Conservation (phyloP, 2,797 vertebrate genomes). For the Aldrovandia affinis region DNA sequence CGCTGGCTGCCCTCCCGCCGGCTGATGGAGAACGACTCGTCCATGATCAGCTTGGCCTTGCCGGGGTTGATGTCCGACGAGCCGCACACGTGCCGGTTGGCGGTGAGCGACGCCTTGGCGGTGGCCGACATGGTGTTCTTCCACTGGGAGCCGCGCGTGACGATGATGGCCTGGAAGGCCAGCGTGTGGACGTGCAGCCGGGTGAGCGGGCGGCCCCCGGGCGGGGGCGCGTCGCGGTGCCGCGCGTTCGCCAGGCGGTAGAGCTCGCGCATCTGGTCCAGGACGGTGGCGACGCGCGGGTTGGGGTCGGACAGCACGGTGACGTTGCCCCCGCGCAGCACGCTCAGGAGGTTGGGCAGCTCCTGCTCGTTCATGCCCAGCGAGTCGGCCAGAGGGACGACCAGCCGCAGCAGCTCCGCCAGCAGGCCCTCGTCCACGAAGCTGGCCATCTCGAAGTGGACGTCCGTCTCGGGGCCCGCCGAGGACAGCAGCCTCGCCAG, state of each 20-base stretch:
- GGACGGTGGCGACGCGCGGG: slow-evolving; percentile 81
- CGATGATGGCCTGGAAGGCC: slow-evolving; percentile 85
- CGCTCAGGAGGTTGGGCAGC: slow-evolving; percentile 81
- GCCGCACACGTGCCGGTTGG: slow-evolving; percentile 85
- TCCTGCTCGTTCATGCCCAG: slow-evolving; percentile 88
- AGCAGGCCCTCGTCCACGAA: slow-evolving; percentile 81
- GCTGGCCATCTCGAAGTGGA: slow-evolving; percentile 87
- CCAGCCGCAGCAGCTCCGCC: slow-evolving; percentile 72
- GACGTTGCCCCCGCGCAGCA: slow-evolving; percentile 77
- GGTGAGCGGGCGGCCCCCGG: slow-evolving; percentile 64
- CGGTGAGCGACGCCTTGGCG: slow-evolving; percentile 83
- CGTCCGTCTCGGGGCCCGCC: slow-evolving; percentile 65
- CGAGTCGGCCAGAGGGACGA: slow-evolving; percentile 75
- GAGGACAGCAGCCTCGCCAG: slow-evolving; percentile 69
- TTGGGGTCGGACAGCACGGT: slow-evolving; percentile 82
- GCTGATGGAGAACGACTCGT: slow-evolving; percentile 84
- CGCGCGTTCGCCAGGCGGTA: slow-evolving; percentile 76
- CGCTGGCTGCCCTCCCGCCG: slow-evolving; percentile 77
- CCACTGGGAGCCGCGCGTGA: slow-evolving; percentile 77
- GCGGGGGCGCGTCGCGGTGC: slow-evolving; percentile 44
- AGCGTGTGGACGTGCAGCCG: slow-evolving; percentile 82
- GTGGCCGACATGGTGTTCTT: slow-evolving; percentile 86
- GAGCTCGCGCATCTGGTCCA: slow-evolving; percentile 85
- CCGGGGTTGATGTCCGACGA: slow-evolving; percentile 78
- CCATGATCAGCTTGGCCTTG: slow-evolving; percentile 84